These are phyloP conservation scores for Antechinus stuartii DNA, from an alignment of 2,113 vertebrate species.

Conservation along the genomic window DNA sequence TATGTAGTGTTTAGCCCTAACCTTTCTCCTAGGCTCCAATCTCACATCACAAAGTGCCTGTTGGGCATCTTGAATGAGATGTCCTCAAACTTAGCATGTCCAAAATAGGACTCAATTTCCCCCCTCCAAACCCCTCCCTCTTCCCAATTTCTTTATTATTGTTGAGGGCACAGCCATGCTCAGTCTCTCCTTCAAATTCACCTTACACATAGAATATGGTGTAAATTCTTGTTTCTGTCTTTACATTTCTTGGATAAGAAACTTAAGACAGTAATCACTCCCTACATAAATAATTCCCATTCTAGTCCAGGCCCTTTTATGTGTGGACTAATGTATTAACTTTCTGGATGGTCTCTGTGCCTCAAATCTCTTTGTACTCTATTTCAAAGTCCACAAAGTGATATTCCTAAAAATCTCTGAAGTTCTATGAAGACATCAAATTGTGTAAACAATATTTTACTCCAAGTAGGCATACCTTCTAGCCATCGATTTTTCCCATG, in stretches of 20 bases:
- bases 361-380: background rate
- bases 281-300: background rate
- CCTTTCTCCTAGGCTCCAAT: background rate
- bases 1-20: background rate
- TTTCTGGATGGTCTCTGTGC: background rate
- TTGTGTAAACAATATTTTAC: background rate
- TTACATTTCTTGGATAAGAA: background rate
- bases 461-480: background rate
- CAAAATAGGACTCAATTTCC: background rate
- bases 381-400: background rate
- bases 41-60: background rate
- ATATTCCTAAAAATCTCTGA: background rate
- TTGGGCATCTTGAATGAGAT: background rate
- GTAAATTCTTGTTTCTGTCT: background rate
- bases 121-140: background rate
- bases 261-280: background rate
- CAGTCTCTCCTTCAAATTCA: background rate
- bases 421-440: background rate
- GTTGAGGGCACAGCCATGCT: background rate
- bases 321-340: background rate
- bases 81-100: background rate
- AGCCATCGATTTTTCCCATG: background rate
- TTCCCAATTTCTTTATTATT: background rate
- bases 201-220: background rate
- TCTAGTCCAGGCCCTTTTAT: background rate